Evolutionary conservation across 2,797 vertebrate species (phyloP), one percentile per base, ranked within the genome.

Genomic region (Anguilla anguilla): DNA sequence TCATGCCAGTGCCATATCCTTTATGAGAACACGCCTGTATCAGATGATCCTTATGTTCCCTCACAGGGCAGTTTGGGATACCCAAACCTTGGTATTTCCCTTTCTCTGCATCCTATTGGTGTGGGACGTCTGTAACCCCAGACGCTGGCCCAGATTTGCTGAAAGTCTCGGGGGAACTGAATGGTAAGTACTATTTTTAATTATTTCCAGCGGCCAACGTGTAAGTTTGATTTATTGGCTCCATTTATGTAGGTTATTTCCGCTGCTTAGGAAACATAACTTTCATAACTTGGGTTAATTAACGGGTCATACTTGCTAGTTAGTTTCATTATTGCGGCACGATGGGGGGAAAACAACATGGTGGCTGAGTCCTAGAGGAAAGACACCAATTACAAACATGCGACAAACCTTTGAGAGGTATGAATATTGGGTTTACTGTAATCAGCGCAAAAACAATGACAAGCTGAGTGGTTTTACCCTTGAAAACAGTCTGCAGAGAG

Each of bases 51-150:
- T 3, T 88, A 91, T 91, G 77, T 51, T 39, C 87, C 15, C 61
- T 84, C 94, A 90, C 92, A 99, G 99, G 99, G 64, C 98, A 99
- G 87, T 99, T 97, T 86, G 98, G 99, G 61, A 98, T 99, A 91
- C 97, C 98, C 2, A 97, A 96, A 91, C 97, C 97, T 0, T 99
- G 98, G 97, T 98, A 98, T 92, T 99, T 99, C 87, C 98, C 96
- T 46, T 97, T 98, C 87, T 98, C 97, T 0, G 94, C 95, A 25
- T 97, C 97, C 0, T 98, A 98, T 86, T 99, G 98, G 98, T 96
- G 97, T 87, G 97, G 97, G 0, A 97, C 96, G 9, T 82, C 95
- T 69, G 85, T 92, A 0, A 92, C 90, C 46, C 39, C 87, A 0
- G 90, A 93, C 28, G 91, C 88, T 46, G 93, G 92, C 84, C 93